Evolutionary conservation across 1,140 invertebrate species (phyloP).

Genomic region (Cydia splendana): DNA sequence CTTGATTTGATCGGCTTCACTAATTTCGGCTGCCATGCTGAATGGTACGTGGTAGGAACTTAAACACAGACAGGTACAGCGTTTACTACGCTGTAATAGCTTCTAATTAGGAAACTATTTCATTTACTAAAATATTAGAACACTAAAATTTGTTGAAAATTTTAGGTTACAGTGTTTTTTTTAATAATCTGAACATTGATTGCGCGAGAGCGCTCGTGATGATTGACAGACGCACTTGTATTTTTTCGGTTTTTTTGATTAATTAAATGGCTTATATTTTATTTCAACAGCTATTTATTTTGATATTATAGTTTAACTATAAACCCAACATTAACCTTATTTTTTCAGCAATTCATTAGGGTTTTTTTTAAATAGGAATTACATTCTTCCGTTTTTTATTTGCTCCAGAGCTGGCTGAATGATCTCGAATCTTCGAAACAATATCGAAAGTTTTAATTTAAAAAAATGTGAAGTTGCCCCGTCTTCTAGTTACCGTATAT

Average conservation of each 20-base stretch:
- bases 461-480: neutral
- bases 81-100: neutral
- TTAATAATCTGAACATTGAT: neutral
- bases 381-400: too few relatives aligned
- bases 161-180: conserved; percentile 4
- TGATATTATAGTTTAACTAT: too few relatives aligned
- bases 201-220: neutral
- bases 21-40: conserved; percentile 54
- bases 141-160: neutral
- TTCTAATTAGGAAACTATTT: neutral
- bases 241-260: neutral
- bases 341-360: too few relatives aligned
- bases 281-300: too few relatives aligned
- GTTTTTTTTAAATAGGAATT: too few relatives aligned
- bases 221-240: neutral
- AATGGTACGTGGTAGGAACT: neutral
- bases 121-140: neutral
- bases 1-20: conserved; percentile 86
- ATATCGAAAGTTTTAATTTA: neutral
- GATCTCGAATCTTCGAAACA: neutral
- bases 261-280: neutral
- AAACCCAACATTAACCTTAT: too few relatives aligned
- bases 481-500: neutral
- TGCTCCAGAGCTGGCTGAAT: neutral
- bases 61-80: neutral